Evolutionary conservation across 1,140 invertebrate species (phyloP), one percentile per base, ranked within the genome.

Genomic region (Megathymus violae): DNA sequence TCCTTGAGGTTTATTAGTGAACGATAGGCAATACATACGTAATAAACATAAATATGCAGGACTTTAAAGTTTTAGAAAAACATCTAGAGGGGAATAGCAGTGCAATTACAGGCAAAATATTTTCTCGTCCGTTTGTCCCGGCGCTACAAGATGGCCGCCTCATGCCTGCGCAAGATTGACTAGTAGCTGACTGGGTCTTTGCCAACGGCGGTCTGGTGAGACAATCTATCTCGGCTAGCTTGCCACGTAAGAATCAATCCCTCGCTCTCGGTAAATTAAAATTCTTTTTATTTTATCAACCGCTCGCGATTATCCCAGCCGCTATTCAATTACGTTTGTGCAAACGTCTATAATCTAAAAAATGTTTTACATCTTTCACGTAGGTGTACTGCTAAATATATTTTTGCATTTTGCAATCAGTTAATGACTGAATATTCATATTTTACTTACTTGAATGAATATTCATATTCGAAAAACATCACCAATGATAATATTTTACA

Each of bases 91-190:
- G 78, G 76, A 79, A 85, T 82, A 73, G 75, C 76, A 59, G 66
- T 75, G 85, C 80, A 89, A 89, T 88, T 88, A 87, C 77, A 78
- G 75, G 70, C 76, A 70, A 74, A 76, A 69, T 68, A 67, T 82
- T 74, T 72, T 75, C 78, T 76, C 71, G 74, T 81, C 66, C 78
- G 75, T 83, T 74, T 70, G 82, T 80, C 72, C 68, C 69, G 74
- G 68, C 65, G 61, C 62, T 64, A 64, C 82, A 85, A 87, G 64
- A 87, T 84, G 80, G 80, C 82, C 68, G 85, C 71, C 78, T 76
- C 85, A 82, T 88, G 83, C 84, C 84, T 78, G 64, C 67, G 67
- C 78, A 82, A 88, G 87, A 87, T 89, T 88, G 85, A 89, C 87
- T 89, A 80, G 85, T 87, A 88, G 85, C 85, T 80, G 80, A 79